Percentiles rank a stretch among this genome's conserved stretches.
These are phyloP conservation scores for Propithecus deckenii DNA, from an alignment of 2,797 vertebrate species.

Conservation along the genomic window DNA sequence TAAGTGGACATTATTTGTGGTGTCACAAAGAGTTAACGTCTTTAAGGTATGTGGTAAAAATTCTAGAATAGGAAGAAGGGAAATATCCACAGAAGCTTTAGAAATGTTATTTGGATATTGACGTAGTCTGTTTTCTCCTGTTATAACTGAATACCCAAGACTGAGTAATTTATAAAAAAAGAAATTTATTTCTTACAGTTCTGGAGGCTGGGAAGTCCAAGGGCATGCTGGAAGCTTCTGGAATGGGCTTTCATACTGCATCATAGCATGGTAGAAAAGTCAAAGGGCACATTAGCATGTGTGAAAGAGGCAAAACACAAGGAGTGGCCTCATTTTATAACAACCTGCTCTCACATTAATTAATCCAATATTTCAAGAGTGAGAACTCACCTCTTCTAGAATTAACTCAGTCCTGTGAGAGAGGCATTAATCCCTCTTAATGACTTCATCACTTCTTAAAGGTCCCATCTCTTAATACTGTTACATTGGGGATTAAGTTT, in stretches of 20 bases:
- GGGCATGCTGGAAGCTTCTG: not conserved
- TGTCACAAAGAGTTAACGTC: not conserved
- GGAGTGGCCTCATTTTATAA: not conserved
- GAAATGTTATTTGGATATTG: slow-evolving; percentile 7
- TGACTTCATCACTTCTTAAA: not conserved
- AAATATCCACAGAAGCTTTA: not conserved
- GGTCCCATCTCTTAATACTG: not conserved
- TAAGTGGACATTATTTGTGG: not conserved
- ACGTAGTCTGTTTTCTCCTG: not conserved
- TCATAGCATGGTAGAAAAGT: not conserved
- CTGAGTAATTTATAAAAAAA: not conserved
- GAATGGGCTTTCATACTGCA: not conserved
- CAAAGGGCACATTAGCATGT: not conserved
- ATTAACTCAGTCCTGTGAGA: not conserved
- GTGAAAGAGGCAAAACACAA: not conserved
- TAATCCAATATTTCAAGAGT: not conserved
- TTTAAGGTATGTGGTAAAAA: slow-evolving; percentile 14
- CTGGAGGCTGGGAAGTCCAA: not conserved
- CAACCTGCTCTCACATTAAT: not conserved
- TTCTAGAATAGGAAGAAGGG: not conserved
- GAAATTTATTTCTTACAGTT: not conserved
- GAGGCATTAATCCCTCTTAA: not conserved
- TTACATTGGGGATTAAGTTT: not conserved
- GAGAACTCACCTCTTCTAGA: not conserved
- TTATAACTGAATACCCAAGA: not conserved